Conservation (phyloP, 1,140 invertebrate genomes). For the Scylla paramamosain region DNA sequence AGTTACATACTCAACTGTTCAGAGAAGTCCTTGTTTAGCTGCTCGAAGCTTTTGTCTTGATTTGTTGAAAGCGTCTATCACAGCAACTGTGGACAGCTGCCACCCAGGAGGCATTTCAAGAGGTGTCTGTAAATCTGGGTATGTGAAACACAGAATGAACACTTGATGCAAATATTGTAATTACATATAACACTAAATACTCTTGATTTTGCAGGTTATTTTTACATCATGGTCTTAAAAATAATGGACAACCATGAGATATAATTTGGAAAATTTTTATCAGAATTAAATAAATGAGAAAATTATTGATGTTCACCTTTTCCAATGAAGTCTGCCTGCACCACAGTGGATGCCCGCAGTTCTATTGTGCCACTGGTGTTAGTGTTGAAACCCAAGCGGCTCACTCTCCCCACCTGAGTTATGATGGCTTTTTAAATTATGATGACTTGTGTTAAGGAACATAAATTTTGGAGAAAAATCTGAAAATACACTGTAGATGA, state of each 20-base stretch:
- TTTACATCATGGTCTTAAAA: no score
- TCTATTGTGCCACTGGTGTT: constrained; percentile 6
- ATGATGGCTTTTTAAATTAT: background rate
- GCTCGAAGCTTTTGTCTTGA: constrained; percentile 65
- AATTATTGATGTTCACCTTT: background rate
- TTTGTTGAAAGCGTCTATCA: constrained; percentile 61
- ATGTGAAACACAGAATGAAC: background rate
- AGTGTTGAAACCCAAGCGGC: constrained; percentile 29
- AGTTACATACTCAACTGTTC: no score
- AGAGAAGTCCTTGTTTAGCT: constrained; percentile 58
- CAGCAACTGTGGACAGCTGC: constrained; percentile 58
- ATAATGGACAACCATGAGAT: no score
- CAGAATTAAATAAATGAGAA: no score
- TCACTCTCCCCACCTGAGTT: background rate
- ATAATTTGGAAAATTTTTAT: no score
- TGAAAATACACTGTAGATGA: no score
- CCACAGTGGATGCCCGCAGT: background rate
- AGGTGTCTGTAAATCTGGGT: background rate
- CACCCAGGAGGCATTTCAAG: constrained; percentile 23
- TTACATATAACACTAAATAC: no score
- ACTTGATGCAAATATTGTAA: no score
- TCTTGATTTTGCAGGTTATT: no score
- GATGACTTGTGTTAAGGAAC: no score
- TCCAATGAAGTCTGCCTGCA: background rate
- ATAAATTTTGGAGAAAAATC: no score